Base-by-base conservation (phyloP, 30 jellyfish, hydroid and myxozoan species). In the Sanderia malayensis region DNA sequence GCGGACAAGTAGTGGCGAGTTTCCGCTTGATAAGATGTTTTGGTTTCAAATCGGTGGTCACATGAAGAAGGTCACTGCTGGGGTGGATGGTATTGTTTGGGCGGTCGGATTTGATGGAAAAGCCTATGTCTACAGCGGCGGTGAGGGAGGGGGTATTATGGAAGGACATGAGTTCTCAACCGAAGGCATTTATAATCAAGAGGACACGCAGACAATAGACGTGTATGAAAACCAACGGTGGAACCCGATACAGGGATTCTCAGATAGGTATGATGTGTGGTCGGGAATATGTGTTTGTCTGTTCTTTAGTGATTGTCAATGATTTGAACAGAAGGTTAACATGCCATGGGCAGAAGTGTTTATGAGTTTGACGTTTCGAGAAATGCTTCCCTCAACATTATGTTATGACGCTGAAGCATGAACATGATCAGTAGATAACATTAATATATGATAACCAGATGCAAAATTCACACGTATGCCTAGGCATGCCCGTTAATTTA, bases 241-340 rank as follows among this genome's bases (percentile, higher is more conserved):
- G 98, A 90, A 90, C 58, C 98, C 98, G 2, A 58, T 74, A 17
- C 83, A 90, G 74, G 98, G 98, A 37, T 90, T 70, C 58, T 63
- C 96, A 0, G 96, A 75, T 19, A 90, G 96, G 98, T 90, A 31
- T 23, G 79, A n/a, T n/a, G n/a, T n/a, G n/a, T n/a, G n/a, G n/a
- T n/a, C n/a, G n/a, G n/a, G n/a, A n/a, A n/a, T n/a, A n/a, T n/a
- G n/a, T n/a, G n/a, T n/a, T n/a, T n/a, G n/a, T n/a, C n/a, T n/a
- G n/a, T n/a, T n/a, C n/a, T n/a, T n/a, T n/a, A n/a, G n/a, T n/a
- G n/a, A n/a, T n/a, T n/a, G n/a, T n/a, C n/a, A n/a, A n/a, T n/a
- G n/a, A n/a, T n/a, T n/a, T n/a, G n/a, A n/a, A n/a, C n/a, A n/a
- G n/a, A n/a, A n/a, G n/a, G n/a, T n/a, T n/a, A n/a, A n/a, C n/a